phyloP scores from a whole-genome alignment of 2,888 invertebrate genomes.

The Drosophila subquinaria region DNA sequence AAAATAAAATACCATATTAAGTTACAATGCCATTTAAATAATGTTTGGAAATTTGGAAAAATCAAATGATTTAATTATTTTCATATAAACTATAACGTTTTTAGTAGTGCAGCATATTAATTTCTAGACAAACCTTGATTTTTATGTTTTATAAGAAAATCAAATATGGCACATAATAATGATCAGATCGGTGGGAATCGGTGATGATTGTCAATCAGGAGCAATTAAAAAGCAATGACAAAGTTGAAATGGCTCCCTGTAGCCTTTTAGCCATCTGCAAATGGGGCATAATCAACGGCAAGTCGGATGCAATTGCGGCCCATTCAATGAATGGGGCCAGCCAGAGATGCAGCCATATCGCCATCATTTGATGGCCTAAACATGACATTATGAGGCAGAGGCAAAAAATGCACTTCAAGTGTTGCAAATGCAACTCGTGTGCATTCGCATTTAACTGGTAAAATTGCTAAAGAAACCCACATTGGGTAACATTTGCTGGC shows the following conservation, averaged over 20 bases:
- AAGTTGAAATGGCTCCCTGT: not conserved
- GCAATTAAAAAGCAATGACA: constrained; percentile 17
- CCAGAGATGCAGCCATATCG: not conserved
- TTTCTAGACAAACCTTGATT: too few species aligned
- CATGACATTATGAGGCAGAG: constrained; percentile 43
- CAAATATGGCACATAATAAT: too few species aligned
- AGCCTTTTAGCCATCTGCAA: not conserved
- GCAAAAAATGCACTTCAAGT: constrained; percentile 40
- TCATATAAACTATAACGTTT: too few species aligned
- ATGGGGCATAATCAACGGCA: constrained; percentile 20
- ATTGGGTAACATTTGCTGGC: not conserved
- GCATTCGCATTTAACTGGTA: constrained; percentile 39
- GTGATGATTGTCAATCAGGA: not conserved
- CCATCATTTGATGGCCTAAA: constrained; percentile 41
- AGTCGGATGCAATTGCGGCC: constrained; percentile 17
- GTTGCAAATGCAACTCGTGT: not conserved
- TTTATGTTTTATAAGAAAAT: too few species aligned
- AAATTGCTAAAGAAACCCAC: constrained; percentile 11
- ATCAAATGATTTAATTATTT: too few species aligned
- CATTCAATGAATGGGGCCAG: constrained; percentile 1
- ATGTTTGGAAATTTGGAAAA: too few species aligned
- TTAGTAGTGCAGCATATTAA: too few species aligned
- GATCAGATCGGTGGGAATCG: not conserved
- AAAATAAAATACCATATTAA: not conserved
- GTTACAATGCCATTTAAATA: too few species aligned